Conservation (phyloP, 1,140 invertebrate species). For the Colletes latitarsis region DNA sequence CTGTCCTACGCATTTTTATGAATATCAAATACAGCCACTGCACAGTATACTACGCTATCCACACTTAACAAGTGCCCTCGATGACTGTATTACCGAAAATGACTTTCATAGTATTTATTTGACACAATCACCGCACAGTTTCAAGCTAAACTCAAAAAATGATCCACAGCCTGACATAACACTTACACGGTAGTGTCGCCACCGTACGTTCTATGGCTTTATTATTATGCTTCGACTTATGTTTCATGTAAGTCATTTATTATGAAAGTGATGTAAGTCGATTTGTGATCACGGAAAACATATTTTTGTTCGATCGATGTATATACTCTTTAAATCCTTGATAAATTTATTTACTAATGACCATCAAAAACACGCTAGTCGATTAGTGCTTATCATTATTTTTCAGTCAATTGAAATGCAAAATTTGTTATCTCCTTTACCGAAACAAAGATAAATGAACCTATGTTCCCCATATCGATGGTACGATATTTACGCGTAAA, state of each 20-base stretch:
- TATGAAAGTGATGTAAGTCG: too few species aligned
- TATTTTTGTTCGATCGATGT: too few species aligned
- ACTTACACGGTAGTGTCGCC: constrained; percentile 39
- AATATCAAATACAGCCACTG: constrained; percentile 40
- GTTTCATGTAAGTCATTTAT: not conserved
- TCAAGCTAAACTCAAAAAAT: constrained; percentile 47
- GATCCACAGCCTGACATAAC: constrained; percentile 45
- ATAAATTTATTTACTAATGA: too few species aligned
- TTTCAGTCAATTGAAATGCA: too few species aligned
- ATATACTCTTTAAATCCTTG: too few species aligned
- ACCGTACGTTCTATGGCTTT: constrained; percentile 30
- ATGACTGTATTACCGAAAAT: constrained; percentile 28
- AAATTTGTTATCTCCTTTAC: too few species aligned
- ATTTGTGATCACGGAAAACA: too few species aligned
- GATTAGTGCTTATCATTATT: too few species aligned
- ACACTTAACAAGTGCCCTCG: constrained; percentile 45
- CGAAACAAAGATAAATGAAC: too few species aligned
- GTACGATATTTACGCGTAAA: constrained; percentile 26
- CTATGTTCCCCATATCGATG: not conserved
- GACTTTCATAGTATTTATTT: constrained; percentile 13
- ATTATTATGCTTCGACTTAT: constrained; percentile 30
- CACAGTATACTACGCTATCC: constrained; percentile 27
- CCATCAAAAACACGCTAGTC: too few species aligned
- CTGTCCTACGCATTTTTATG: constrained; percentile 34
- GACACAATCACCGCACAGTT: constrained; percentile 34